Base-by-base conservation (phyloP, 2,888 invertebrate species). In the Melipona beecheii region DNA sequence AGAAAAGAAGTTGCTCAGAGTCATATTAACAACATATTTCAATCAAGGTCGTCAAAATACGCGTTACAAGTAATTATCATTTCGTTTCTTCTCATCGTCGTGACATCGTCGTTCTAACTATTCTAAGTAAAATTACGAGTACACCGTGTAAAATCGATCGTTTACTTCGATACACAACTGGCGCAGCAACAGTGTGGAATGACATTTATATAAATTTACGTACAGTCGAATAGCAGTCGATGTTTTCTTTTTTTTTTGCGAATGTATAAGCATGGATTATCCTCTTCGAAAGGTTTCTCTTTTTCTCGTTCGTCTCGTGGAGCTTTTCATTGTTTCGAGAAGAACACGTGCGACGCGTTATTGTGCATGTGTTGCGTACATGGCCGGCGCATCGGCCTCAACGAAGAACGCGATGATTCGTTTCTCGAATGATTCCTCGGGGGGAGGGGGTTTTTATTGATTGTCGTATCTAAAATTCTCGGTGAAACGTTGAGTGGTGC, bases 401-500 rank as follows among this genome's bases (percentile, higher is more conserved):
- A 69, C 68, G 50, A 78, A 21, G 31, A 49, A 58, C 50, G 50
- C 50, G 54, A 68, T 50, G n/a, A 60, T 52, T 76, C 52, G 43
- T 73, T 69, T 36, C 3, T 31, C 24, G 43, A 64, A 83, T 56
- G 43, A 79, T 58, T 73, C 11, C 66, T 62, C 31, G 31, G 31
- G 74, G 11, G 43, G 0, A 2, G 9, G 43, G 1, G 9, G 9
- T 11, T 1, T 84, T 31, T 43, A 62, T 82, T 86, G 84, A 87
- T 84, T 87, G 84, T 86, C 85, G 69, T 69, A 66, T 81, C 70
- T 75, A 62, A 84, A 76, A 69, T 81, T 78, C 13, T 50, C 58
- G 24, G 62, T 70, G 36, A 49, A 84, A 82, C 68, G 64, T 69
- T 36, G 36, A 75, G 64, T 52, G 60, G 64, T 62, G 60, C 31